These are phyloP conservation scores for Campaea margaritaria DNA, from an alignment of 2,888 invertebrate genomes.

Conservation along the genomic window DNA sequence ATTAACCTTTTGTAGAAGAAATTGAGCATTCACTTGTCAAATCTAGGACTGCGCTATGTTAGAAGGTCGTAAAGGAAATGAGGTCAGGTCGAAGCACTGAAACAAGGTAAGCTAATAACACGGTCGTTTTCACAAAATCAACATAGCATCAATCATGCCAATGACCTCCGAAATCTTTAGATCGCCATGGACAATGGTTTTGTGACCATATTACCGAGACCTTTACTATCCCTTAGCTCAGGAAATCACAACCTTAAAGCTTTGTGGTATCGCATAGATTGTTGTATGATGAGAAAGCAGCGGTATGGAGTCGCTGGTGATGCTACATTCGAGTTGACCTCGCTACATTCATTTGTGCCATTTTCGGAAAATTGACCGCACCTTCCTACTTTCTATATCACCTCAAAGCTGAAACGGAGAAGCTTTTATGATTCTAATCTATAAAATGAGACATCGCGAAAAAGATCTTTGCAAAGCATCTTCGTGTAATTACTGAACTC, in stretches of 20 bases:
- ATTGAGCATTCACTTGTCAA: slow-evolving; percentile 17
- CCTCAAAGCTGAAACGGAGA: slow-evolving; percentile 17
- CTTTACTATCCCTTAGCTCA: slow-evolving; percentile 36
- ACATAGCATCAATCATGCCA: slow-evolving; percentile 61
- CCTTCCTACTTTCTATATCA: slow-evolving; percentile 61
- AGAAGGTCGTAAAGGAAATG: slow-evolving; percentile 29
- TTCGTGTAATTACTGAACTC: neutral
- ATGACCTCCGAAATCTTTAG: slow-evolving; percentile 66
- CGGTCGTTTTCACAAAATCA: slow-evolving; percentile 51
- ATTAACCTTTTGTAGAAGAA: slow-evolving; percentile 5
- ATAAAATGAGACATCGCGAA: slow-evolving; percentile 3
- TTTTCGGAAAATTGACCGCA: slow-evolving; percentile 67
- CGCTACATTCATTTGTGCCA: slow-evolving; percentile 63
- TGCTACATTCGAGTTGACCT: slow-evolving; percentile 54
- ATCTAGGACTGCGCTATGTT: slow-evolving; percentile 12
- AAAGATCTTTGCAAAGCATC: neutral
- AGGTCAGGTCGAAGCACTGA: slow-evolving; percentile 50
- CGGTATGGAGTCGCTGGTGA: slow-evolving; percentile 43
- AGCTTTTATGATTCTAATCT: slow-evolving; percentile 15
- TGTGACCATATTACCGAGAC: slow-evolving; percentile 45
- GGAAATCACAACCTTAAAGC: slow-evolving; percentile 45
- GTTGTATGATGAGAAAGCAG: slow-evolving; percentile 39
- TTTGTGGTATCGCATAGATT: slow-evolving; percentile 26
- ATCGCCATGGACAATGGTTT: slow-evolving; percentile 57
- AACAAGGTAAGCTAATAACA: slow-evolving; percentile 39